Conservation (phyloP, 2,888 invertebrate species). For the Syrphus vitripennis region DNA sequence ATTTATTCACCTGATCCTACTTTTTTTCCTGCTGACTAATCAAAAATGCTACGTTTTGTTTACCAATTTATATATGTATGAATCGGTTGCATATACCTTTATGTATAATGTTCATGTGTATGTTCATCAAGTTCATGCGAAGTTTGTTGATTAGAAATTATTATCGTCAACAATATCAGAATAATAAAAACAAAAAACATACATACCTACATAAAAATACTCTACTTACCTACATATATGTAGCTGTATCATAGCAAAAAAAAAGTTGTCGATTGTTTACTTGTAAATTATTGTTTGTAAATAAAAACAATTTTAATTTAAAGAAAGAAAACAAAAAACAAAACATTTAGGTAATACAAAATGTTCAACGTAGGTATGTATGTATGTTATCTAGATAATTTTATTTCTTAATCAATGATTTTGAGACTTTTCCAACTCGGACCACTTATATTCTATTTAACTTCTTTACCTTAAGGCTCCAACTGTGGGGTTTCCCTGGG, state of each 20-base stretch:
- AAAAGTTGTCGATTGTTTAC: background rate
- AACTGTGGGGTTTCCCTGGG: no score
- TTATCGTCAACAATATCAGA: background rate
- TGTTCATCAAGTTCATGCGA: background rate
- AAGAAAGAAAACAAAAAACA: constrained; percentile 74
- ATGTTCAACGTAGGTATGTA: no score
- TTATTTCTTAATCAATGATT: no score
- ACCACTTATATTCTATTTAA: no score
- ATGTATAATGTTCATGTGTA: no score
- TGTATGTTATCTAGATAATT: no score
- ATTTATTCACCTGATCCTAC: background rate
- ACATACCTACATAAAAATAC: background rate
- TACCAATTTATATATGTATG: background rate
- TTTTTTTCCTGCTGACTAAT: background rate
- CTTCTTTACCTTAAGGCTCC: no score
- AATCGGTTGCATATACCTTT: background rate
- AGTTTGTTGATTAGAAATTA: background rate
- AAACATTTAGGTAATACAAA: no score
- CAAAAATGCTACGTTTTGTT: background rate
- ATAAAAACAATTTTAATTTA: no score
- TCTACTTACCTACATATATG: no score
- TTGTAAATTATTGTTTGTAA: background rate
- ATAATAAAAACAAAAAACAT: background rate
- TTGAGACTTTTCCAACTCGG: no score
- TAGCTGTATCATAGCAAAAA: no score